A percentile compares a stretch with the other conserved stretches of the same genome.
Conservation (phyloP, 2,113 vertebrate species). For the Aphyosemion australe region DNA sequence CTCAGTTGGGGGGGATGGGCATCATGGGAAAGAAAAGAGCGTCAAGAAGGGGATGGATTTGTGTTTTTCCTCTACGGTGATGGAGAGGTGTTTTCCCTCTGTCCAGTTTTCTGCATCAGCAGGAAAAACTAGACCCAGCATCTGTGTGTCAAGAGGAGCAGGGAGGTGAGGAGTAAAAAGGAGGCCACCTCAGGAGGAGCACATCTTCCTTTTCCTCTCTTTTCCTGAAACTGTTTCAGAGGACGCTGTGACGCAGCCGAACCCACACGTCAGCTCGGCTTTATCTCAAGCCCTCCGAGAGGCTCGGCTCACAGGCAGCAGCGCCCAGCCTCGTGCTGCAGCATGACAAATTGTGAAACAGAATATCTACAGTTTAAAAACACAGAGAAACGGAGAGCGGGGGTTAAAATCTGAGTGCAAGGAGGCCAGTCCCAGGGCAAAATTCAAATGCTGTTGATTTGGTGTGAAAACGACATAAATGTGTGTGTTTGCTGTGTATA, state of each 20-base stretch:
- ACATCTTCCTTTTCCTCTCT: constrained; percentile 6
- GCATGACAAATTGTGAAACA: constrained; percentile 61
- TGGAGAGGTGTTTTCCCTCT: constrained; percentile 17
- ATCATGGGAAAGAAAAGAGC: constrained; percentile 26
- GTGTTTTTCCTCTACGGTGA: constrained; percentile 34
- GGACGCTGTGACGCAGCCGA: constrained; percentile 57
- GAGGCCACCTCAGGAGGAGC: constrained; percentile 44
- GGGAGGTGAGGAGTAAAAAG: constrained; percentile 24
- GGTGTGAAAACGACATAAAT: background rate
- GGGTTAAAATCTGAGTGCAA: background rate
- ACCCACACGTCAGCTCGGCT: constrained; percentile 71
- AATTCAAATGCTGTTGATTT: background rate
- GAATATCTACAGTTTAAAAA: constrained; percentile 26
- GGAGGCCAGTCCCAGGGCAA: background rate
- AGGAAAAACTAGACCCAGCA: constrained; percentile 15
- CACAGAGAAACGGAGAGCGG: background rate
- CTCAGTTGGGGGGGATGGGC: constrained; percentile 65
- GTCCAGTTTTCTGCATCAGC: constrained; percentile 14
- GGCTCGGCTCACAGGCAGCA: constrained; percentile 54
- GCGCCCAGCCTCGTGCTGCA: constrained; percentile 51
- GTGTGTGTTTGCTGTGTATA: background rate
- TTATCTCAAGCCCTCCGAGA: constrained; percentile 53
- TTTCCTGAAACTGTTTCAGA: constrained; percentile 39
- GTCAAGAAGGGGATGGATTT: constrained; percentile 38
- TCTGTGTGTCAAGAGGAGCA: constrained; percentile 38